Evolutionary conservation across 2,797 vertebrate species (phyloP), one percentile per base, ranked within the genome.

Genomic region (Tokudaia tokunoshimensis): DNA sequence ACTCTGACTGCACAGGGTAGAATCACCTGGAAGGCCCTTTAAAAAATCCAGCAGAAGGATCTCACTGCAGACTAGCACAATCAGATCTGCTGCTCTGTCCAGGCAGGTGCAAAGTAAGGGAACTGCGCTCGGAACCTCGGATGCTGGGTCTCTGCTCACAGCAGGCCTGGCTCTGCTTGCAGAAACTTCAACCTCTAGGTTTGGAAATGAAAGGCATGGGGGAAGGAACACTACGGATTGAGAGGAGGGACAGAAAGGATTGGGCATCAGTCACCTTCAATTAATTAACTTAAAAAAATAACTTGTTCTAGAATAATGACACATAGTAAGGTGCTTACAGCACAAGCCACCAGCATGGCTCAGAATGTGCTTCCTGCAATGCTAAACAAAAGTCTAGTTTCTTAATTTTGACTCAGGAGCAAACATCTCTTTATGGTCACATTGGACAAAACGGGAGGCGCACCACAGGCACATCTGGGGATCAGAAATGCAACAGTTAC

Each of bases 141-240:
- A 26, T 34, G 78, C 84, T 85, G 44, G 1, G 34, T 61, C 34
- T 76, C 83, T 50, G 79, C 26, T n/a, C 41, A 34, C 37, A 91
- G 29, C 19, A 65, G 13, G 52, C 92, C 57, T 92, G 59, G 26
- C 19, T 96, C 74, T 63, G 34, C 19, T 85, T 94, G 47, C 70
- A 94, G 63, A 72, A 29, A 44, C 65, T 61, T 20, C 26, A 79
- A 3, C 72, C 79, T 79, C 84, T 96, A 74, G 61, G 61, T 34
- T 86, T 80, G 29, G 50, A 91, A 90, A 57, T 50, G 96, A 92
- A 88, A 47, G 44, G 22, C 52, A 91, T 63, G 59, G 34, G 85
- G 31, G 52, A 81, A 81, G 82, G 31, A 91, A 79, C 31, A 92
- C 20, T 76, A 52, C 19, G 26, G 50, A 84, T 14, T 26, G n/a